Evolutionary conservation across 2,888 invertebrate genomes (phyloP).

Genomic region (Ceramica pisi): DNA sequence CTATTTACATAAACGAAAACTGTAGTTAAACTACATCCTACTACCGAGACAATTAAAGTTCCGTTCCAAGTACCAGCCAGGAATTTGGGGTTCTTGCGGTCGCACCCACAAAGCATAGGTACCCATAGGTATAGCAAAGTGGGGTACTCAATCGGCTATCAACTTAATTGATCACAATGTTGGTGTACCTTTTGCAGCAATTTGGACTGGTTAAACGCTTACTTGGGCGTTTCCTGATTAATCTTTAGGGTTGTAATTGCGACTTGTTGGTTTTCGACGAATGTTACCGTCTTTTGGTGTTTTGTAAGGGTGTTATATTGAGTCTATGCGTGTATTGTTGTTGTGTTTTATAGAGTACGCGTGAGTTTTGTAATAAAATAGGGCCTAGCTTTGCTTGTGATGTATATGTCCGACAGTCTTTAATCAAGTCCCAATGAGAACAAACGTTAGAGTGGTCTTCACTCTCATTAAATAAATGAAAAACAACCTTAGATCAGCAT

Average conservation of each 20-base stretch:
- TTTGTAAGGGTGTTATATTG: slow-evolving; percentile 57
- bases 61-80: slow-evolving; percentile 64
- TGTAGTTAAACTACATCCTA: slow-evolving; percentile 60
- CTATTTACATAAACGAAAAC: slow-evolving; percentile 61
- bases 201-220: slow-evolving; percentile 79
- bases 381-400: neutral
- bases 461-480: too few relatives aligned
- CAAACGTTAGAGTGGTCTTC: too few relatives aligned
- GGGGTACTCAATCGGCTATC: slow-evolving; percentile 75
- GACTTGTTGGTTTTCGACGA: slow-evolving; percentile 75
- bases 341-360: slow-evolving; percentile 1
- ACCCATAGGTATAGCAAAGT: slow-evolving; percentile 66
- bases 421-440: too few relatives aligned
- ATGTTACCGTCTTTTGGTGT: slow-evolving; percentile 73
- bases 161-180: slow-evolving; percentile 78
- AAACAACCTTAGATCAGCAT: too few relatives aligned
- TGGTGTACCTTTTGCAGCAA: slow-evolving; percentile 77
- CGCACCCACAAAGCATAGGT: slow-evolving; percentile 62
- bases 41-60: slow-evolving; percentile 68
- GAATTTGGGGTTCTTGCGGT: slow-evolving; percentile 70
- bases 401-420: too few relatives aligned
- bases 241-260: slow-evolving; percentile 81
- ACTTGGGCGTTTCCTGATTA: slow-evolving; percentile 81
- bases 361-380: too few relatives aligned
- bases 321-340: slow-evolving; percentile 11